Conservation (phyloP, 2,888 invertebrate species). For the Phyllotreta striolata region DNA sequence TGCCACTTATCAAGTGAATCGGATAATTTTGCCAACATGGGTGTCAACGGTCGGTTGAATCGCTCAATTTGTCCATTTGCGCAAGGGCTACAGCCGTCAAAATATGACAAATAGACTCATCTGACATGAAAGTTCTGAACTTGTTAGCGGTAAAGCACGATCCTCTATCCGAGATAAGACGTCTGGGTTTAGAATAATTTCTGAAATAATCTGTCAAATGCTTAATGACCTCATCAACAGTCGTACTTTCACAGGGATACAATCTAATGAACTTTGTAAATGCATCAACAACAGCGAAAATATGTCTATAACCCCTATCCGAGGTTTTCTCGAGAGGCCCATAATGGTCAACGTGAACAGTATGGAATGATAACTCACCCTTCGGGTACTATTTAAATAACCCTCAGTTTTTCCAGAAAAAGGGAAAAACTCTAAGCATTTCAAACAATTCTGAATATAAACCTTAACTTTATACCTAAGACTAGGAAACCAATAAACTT, state of each 20-base stretch:
- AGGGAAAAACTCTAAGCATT: slow-evolving; percentile 25
- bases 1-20: slow-evolving; percentile 35
- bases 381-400: slow-evolving; percentile 20
- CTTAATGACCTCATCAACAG: slow-evolving; percentile 17
- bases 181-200: slow-evolving; percentile 32
- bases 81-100: slow-evolving; percentile 37
- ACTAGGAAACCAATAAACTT: slow-evolving; percentile 51
- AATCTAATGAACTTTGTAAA: slow-evolving; percentile 26
- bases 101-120: slow-evolving; percentile 31
- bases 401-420: slow-evolving; percentile 23
- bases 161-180: slow-evolving; percentile 41
- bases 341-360: slow-evolving; percentile 26
- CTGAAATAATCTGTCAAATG: slow-evolving; percentile 10
- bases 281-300: slow-evolving; percentile 27
- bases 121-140: slow-evolving; percentile 34
- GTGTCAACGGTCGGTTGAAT: slow-evolving; percentile 36
- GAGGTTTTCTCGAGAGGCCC: slow-evolving; percentile 14
- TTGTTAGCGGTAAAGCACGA: slow-evolving; percentile 32
- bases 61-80: slow-evolving; percentile 43
- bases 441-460: slow-evolving; percentile 34
- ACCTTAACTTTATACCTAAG: slow-evolving; percentile 43
- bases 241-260: slow-evolving; percentile 22
- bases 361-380: slow-evolving; percentile 15
- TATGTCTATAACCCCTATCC: slow-evolving; percentile 13
- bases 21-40: slow-evolving; percentile 33